Conservation (phyloP, 2,113 vertebrate species). For the Elgaria multicarinata region DNA sequence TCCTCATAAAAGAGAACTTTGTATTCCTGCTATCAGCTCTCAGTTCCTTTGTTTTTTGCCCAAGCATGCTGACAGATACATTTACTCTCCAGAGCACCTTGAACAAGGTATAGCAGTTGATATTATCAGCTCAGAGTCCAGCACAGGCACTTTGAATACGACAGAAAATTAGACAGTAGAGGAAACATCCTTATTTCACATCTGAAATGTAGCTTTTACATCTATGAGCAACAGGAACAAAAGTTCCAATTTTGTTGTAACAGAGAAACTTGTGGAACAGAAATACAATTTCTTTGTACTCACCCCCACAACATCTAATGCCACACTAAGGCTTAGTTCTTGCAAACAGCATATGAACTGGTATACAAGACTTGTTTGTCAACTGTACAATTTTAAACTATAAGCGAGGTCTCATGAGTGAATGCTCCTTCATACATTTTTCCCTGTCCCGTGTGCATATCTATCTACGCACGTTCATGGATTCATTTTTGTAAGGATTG, state of each 20-base stretch:
- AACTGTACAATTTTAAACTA: too few species aligned
- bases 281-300: background rate
- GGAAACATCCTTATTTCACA: background rate
- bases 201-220: background rate
- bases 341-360: background rate
- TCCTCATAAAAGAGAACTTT: background rate
- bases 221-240: background rate
- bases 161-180: background rate
- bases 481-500: background rate
- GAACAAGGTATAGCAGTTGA: background rate
- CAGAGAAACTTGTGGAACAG: background rate
- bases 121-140: background rate
- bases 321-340: background rate
- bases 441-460: too few species aligned
- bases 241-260: background rate
- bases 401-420: background rate
- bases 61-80: background rate
- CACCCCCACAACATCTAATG: background rate
- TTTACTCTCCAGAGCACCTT: background rate
- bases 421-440: too few species aligned
- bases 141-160: background rate
- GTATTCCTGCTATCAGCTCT: background rate
- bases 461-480: too few species aligned
- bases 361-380: background rate
- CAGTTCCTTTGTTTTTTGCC: too few species aligned